Conservation (phyloP, 2,113 vertebrate genomes). For the Charadrius vociferus region DNA sequence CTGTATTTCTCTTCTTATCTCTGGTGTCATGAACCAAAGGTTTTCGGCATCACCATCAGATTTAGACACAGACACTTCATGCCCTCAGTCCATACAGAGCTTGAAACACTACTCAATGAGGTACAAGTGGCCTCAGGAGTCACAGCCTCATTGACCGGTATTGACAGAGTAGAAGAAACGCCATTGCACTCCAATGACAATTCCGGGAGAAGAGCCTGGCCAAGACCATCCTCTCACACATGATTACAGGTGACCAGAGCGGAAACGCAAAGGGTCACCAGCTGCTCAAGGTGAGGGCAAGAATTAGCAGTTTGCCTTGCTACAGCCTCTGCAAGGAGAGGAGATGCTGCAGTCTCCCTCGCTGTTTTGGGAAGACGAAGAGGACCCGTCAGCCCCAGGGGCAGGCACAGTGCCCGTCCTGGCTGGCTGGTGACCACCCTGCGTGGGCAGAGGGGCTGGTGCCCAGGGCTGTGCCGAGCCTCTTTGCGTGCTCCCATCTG, state of each 20-base stretch:
- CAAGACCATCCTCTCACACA: background rate
- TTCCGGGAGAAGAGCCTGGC: rapidly evolving
- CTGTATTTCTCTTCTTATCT: background rate
- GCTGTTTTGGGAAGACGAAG: background rate
- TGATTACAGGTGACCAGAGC: background rate
- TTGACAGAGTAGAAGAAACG: background rate
- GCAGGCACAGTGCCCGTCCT: background rate
- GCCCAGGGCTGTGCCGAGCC: background rate
- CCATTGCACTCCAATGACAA: background rate
- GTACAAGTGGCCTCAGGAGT: background rate
- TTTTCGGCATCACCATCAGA: background rate
- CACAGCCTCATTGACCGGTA: background rate
- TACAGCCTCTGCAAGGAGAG: background rate
- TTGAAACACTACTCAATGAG: background rate
- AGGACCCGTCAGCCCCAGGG: background rate
- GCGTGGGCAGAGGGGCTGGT: background rate
- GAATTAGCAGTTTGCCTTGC: background rate
- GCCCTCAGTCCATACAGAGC: background rate
- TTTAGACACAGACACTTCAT: background rate
- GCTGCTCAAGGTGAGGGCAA: background rate
- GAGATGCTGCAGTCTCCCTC: background rate
- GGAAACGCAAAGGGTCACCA: background rate
- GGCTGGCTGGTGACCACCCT: background rate
- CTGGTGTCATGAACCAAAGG: background rate
- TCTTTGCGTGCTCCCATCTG: rapidly evolving